Conservation (phyloP, 2,888 invertebrate species). For the Cataglyphis cursor region DNA sequence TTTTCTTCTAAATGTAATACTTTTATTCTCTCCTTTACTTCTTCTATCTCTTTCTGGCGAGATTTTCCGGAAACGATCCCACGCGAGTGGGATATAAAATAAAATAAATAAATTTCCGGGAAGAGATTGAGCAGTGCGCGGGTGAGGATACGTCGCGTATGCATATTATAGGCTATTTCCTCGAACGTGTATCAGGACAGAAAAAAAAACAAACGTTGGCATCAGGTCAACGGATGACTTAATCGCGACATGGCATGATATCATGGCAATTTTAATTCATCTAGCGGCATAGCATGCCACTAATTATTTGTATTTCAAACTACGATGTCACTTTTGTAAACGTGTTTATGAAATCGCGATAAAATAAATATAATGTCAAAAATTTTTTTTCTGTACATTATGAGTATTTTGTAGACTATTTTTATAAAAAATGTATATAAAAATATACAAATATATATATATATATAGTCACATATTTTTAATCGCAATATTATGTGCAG, state of each 20-base stretch:
- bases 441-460: background rate
- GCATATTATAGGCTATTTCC: constrained; percentile 50
- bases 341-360: background rate
- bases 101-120: constrained; percentile 43
- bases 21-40: constrained; percentile 26
- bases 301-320: constrained; percentile 35
- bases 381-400: background rate
- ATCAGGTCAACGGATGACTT: constrained; percentile 58
- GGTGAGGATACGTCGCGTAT: constrained; percentile 19
- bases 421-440: background rate
- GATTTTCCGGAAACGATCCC: constrained; percentile 20
- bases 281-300: background rate
- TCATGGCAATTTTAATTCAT: constrained; percentile 45
- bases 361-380: background rate
- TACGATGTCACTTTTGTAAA: constrained; percentile 18
- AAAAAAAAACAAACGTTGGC: constrained; percentile 61
- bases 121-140: background rate
- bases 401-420: background rate
- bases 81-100: constrained; percentile 25
- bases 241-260: constrained; percentile 43
- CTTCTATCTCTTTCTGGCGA: background rate
- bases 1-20: background rate
- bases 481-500: background rate
- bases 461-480: background rate
- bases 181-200: constrained; percentile 53